Conservation (phyloP, 2,888 invertebrate species). For the Saturnia japonica region DNA sequence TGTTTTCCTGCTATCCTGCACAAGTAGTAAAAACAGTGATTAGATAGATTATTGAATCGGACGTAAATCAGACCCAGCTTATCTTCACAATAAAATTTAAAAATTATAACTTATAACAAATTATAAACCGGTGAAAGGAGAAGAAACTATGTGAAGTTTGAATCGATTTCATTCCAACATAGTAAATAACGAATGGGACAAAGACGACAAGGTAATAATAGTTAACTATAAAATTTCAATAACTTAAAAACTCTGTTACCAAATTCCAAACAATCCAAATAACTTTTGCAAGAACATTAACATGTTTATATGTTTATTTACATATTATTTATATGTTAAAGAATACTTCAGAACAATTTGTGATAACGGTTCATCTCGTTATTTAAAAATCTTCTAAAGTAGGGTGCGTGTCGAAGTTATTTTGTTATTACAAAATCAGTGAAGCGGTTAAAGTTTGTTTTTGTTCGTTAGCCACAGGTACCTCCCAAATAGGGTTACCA, state of each 20-base stretch:
- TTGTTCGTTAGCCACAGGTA: slow-evolving; percentile 8
- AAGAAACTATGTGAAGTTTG: no score
- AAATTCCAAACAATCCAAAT: no score
- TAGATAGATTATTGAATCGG: no score
- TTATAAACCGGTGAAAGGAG: no score
- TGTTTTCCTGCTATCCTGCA: no score
- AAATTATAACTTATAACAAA: no score
- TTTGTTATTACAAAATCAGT: slow-evolving; percentile 10
- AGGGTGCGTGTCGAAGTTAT: slow-evolving; percentile 10
- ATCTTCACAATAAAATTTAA: no score
- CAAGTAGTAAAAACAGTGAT: no score
- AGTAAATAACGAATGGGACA: background rate
- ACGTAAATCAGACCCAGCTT: no score
- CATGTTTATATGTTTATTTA: background rate
- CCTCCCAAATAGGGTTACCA: background rate
- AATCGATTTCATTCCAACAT: no score
- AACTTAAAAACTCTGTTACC: background rate
- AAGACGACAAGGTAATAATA: background rate
- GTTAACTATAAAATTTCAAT: background rate
- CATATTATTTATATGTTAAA: background rate
- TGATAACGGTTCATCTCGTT: slow-evolving; percentile 1
- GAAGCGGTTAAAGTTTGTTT: slow-evolving; percentile 5
- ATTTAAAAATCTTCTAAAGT: slow-evolving; percentile 11
- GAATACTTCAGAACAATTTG: background rate
- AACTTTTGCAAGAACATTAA: background rate